Evolutionary conservation across 2,113 vertebrate species (phyloP).

Genomic region (Gymnogyps californianus): DNA sequence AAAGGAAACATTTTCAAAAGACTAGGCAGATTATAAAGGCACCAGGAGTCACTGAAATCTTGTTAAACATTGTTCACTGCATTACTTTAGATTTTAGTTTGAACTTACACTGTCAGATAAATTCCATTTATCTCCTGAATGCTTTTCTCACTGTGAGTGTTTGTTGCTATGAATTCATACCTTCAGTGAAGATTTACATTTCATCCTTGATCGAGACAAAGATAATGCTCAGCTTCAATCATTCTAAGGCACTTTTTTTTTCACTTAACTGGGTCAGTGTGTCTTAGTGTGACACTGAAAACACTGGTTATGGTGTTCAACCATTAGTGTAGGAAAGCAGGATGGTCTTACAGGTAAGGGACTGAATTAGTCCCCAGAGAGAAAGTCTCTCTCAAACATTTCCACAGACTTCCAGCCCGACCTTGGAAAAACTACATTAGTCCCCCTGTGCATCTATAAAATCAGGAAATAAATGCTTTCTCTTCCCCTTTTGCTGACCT

Average conservation of each 20-base stretch:
- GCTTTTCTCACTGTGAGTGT: constrained; percentile 46
- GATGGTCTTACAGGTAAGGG: neutral
- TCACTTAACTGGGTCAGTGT: neutral
- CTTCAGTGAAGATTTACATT: constrained; percentile 66
- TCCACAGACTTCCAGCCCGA: neutral
- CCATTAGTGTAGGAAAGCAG: neutral
- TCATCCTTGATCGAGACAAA: constrained; percentile 51
- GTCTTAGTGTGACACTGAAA: constrained; percentile 11
- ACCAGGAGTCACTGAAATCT: constrained; percentile 69
- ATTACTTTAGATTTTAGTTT: constrained; percentile 68
- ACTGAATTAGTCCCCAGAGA: neutral
- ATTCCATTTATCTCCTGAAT: constrained; percentile 69
- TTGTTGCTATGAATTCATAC: constrained; percentile 68
- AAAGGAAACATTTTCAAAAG: constrained; percentile 69
- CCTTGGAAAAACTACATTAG: neutral
- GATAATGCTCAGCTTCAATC: constrained; percentile 51
- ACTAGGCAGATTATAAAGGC: constrained; percentile 67
- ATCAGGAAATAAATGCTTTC: neutral
- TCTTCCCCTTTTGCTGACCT: neutral
- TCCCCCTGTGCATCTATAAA: neutral
- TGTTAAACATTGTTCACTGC: constrained; percentile 68
- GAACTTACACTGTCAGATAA: constrained; percentile 69
- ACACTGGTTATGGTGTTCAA: neutral
- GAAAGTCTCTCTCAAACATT: neutral
- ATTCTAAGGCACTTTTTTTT: neutral